A percentile compares a stretch with the other conserved stretches of the same genome.
Conservation (phyloP, 2,797 vertebrate genomes). For the Caiman crocodilus region DNA sequence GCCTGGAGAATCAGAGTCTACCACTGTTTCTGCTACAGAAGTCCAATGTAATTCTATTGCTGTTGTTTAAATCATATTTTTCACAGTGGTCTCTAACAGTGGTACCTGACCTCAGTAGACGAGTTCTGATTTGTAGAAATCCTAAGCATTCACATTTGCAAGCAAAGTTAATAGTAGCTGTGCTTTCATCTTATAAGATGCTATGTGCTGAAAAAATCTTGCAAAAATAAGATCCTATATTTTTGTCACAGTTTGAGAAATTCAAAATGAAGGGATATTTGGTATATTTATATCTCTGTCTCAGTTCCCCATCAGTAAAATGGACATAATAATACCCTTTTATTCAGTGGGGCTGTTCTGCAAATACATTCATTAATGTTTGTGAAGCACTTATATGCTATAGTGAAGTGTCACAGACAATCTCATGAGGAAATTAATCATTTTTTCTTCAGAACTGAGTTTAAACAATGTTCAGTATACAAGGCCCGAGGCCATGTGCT, state of each 20-base stretch:
- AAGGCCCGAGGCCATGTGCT: slow-evolving; percentile 15
- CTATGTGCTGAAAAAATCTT: not conserved
- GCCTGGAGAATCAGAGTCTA: not conserved
- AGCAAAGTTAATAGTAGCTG: not conserved
- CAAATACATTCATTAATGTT: slow-evolving; percentile 13
- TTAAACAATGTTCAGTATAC: not conserved
- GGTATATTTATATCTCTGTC: slow-evolving; percentile 17
- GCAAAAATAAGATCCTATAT: not conserved
- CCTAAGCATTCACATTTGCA: not conserved
- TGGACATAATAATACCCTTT: not conserved
- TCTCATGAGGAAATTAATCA: not conserved
- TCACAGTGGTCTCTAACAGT: not conserved
- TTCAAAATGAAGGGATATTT: not conserved
- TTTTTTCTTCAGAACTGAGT: not conserved
- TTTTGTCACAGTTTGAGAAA: not conserved
- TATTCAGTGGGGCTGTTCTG: not conserved
- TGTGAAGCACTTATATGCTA: slow-evolving; percentile 8
- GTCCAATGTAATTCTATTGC: not conserved
- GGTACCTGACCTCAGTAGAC: not conserved
- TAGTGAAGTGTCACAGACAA: slow-evolving; percentile 6
- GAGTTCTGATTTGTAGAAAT: not conserved
- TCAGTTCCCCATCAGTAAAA: not conserved
- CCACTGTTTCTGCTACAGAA: not conserved
- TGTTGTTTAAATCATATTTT: not conserved
- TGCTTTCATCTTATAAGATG: not conserved